Percentiles rank a stretch among this genome's conserved stretches.
Conservation (phyloP, 2,113 vertebrate species). For the Holacanthus passer region DNA sequence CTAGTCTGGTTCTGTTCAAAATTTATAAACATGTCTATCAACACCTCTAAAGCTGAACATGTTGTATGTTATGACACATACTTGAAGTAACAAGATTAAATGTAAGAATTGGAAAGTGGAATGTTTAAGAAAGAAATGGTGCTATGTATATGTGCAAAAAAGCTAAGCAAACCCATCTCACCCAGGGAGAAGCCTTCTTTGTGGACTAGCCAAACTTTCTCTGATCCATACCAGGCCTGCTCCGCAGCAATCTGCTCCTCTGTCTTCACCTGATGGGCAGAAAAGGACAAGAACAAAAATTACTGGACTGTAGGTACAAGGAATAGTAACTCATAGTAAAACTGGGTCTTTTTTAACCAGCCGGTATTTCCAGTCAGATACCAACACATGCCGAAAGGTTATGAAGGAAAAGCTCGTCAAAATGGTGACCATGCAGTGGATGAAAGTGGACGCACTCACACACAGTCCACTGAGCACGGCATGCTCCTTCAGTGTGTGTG, state of each 20-base stretch:
- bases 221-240: conserved; percentile 96
- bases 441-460: not conserved
- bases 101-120: not conserved
- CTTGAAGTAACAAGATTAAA: not conserved
- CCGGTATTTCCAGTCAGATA: conserved; percentile 9
- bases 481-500: conserved; percentile 29
- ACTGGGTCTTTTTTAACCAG: not conserved
- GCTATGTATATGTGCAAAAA: not conserved
- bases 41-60: too few relatives aligned
- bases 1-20: too few relatives aligned
- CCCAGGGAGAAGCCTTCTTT: conserved; percentile 97
- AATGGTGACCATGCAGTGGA: conserved; percentile 49
- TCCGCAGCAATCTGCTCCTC: conserved; percentile 96
- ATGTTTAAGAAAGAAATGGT: not conserved
- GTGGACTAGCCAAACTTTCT: conserved; percentile 98
- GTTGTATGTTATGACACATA: not conserved
- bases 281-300: conserved; percentile 27
- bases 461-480: conserved; percentile 17
- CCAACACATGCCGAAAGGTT: conserved; percentile 40
- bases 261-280: conserved; percentile 88
- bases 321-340: not conserved
- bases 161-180: conserved; percentile 64
- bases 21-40: too few relatives aligned
- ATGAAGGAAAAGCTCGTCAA: conserved; percentile 5
- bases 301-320: not conserved